phyloP scores from a whole-genome alignment of 2,113 vertebrate species.

The Mionectes macconnelli region DNA sequence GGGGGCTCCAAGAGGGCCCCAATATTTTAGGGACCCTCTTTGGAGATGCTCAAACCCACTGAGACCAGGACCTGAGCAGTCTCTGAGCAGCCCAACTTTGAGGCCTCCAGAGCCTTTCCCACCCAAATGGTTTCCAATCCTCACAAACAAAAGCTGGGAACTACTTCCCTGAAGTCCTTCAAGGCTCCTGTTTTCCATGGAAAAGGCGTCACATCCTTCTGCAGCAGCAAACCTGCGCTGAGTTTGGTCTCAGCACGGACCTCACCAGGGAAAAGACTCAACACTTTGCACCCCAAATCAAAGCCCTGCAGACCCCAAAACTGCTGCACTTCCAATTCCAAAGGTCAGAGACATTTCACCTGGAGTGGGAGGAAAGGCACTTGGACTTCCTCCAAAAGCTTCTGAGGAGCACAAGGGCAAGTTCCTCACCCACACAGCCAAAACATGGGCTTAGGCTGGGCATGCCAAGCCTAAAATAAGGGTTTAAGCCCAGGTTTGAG shows the following conservation, averaged over 20 bases:
- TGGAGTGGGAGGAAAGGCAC: background rate
- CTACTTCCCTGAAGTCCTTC: background rate
- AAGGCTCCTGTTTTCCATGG: background rate
- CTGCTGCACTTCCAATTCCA: background rate
- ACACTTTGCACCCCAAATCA: background rate
- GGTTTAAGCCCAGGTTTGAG: background rate
- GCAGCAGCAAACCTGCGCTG: background rate
- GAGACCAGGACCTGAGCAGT: too few relatives aligned
- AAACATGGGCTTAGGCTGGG: background rate
- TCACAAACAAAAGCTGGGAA: background rate
- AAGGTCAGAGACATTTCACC: background rate
- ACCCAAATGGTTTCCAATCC: background rate
- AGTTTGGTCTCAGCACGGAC: background rate
- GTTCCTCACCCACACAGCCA: background rate
- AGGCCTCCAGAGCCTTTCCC: background rate
- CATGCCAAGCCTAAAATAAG: background rate
- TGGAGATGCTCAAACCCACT: background rate
- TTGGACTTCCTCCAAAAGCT: background rate
- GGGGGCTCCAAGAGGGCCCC: background rate
- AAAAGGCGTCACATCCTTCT: background rate
- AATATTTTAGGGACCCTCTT: background rate
- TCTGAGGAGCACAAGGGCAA: background rate
- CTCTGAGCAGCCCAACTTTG: background rate
- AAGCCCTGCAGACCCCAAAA: background rate
- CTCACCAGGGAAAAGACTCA: background rate